A percentile compares a stretch with the other conserved stretches of the same genome.
Conservation (phyloP, 2,888 invertebrate genomes). For the Noctua janthe region DNA sequence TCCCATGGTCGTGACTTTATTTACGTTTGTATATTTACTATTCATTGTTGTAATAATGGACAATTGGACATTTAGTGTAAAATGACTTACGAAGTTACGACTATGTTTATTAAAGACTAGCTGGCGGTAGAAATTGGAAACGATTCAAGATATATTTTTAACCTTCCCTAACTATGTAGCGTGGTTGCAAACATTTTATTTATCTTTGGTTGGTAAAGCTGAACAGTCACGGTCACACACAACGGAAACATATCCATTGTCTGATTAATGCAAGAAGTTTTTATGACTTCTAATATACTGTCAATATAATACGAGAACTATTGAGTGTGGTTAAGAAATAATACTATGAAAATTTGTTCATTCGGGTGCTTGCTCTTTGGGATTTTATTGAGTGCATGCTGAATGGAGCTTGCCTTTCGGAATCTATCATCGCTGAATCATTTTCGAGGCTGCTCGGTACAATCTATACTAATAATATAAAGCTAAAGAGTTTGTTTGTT, state of each 20-base stretch:
- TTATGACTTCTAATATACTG: neutral
- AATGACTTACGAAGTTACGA: constrained; percentile 20
- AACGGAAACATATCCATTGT: constrained; percentile 36
- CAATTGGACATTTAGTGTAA: constrained; percentile 2
- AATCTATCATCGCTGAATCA: neutral
- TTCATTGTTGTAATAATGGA: constrained; percentile 13
- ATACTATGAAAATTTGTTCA: neutral
- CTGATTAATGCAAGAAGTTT: constrained; percentile 28
- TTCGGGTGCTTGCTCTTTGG: neutral
- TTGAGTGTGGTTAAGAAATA: neutral
- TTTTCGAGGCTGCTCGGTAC: neutral
- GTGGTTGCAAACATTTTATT: constrained; percentile 14
- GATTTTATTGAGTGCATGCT: neutral
- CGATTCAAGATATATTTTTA: constrained; percentile 60
- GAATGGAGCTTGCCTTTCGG: neutral
- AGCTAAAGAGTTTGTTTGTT: too few relatives aligned
- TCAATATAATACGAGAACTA: neutral
- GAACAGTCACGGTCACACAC: constrained; percentile 18
- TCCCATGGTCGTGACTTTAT: neutral
- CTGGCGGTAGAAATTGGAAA: constrained; percentile 49
- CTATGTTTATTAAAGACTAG: constrained; percentile 43
- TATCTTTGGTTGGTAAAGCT: neutral
- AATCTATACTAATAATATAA: too few relatives aligned
- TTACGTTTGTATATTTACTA: neutral
- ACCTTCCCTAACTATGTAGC: constrained; percentile 16